Evolutionary conservation across 2,113 vertebrate genomes (phyloP), one percentile per base, ranked within the genome.

Genomic region (Gyps fulvus): DNA sequence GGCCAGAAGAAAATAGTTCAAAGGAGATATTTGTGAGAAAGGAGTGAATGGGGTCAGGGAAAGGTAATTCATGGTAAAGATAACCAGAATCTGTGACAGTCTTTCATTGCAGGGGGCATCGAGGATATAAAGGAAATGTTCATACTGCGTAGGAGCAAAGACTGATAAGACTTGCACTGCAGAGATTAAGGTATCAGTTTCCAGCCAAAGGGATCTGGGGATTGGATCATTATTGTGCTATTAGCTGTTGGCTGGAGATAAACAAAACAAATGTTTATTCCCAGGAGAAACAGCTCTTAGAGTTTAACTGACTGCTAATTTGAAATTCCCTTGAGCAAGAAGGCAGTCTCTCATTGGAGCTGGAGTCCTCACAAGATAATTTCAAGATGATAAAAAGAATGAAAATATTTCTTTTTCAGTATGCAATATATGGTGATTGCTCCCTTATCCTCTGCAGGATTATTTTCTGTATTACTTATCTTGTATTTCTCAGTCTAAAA

Each of bases 101-200:
- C 74, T 87, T 95, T 95, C 95, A 71, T 66, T 90, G 94, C 74
- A 93, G 74, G 72, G 70, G 42, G 26, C 81, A 81, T 11, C 1
- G 9, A 78, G 71, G 57, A 42, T 94, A 67, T 81, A 95, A 94
- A 90, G 91, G 84, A 94, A 96, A 82, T 70, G 91, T 95, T 91
- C 84, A 93, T 91, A 94, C 91, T 89, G 71, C 66, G 63, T 45
- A 63, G 93, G 71, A 95, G 94, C 66, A 91, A 96, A 95, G 84
- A 88, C 74, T 90, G 94, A 94, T 96, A 97, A 97, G 94, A 93
- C 58, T 91, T 91, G 78, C 78, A 93, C 67, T 81, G 83, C 55
- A 77, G 87, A 97, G 96, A 97, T 97, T 95, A 97, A 96, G 89
- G 91, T 97, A 95, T 97, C 93, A 47, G 84, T 96, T 97, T 95